These are phyloP conservation scores for Hormiphora californensis DNA, from an alignment of 37 sponge, comb jelly and placozoan species.

Conservation along the genomic window DNA sequence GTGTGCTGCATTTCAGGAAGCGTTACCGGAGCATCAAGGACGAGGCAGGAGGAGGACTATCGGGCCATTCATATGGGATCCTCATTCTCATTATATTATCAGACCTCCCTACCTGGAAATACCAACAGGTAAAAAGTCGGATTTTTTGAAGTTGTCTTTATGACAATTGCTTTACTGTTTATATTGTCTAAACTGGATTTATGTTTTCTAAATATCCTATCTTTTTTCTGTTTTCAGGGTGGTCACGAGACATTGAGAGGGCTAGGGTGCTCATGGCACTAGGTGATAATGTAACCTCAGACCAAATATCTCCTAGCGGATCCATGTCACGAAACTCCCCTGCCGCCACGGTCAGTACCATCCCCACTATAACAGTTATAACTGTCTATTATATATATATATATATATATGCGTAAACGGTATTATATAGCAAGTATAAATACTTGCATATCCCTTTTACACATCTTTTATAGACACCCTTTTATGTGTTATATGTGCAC, in stretches of 20 bases:
- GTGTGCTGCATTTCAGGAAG: background rate
- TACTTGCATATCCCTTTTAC: too few relatives aligned
- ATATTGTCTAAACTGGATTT: too few relatives aligned
- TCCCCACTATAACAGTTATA: background rate
- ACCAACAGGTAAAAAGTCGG: background rate
- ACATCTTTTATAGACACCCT: too few relatives aligned
- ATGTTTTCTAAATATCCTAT: too few relatives aligned
- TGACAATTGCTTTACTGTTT: background rate
- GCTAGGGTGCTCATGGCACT: background rate
- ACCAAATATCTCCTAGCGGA: constrained; percentile 6
- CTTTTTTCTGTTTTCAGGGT: too few relatives aligned
- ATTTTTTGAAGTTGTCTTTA: background rate
- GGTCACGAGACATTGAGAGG: background rate
- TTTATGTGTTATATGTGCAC: too few relatives aligned
- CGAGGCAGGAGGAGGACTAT: background rate
- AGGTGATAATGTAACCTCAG: constrained; percentile 41
- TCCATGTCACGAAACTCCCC: constrained; percentile 30
- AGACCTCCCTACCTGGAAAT: constrained; percentile 18
- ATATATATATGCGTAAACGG: too few relatives aligned
- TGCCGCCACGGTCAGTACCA: constrained; percentile 24
- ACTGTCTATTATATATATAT: too few relatives aligned
- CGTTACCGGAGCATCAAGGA: too few relatives aligned
- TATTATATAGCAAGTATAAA: too few relatives aligned
- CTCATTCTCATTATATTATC: background rate
- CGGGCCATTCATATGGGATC: background rate